These are phyloP conservation scores for Suillia variegata DNA, from an alignment of 2,888 invertebrate genomes.

Conservation along the genomic window DNA sequence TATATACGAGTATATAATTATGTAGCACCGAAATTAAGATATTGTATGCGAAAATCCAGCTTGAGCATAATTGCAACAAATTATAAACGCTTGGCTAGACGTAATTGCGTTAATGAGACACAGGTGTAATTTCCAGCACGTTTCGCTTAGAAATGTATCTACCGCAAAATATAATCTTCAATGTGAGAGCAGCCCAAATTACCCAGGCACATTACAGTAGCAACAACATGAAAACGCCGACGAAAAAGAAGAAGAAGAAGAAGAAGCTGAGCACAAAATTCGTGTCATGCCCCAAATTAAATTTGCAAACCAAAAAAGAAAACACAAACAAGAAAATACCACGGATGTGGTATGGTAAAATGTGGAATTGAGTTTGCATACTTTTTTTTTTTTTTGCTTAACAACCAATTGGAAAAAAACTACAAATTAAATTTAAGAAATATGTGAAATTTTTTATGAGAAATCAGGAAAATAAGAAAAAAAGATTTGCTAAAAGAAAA, in stretches of 20 bases:
- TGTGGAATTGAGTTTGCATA: background rate
- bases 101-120: background rate
- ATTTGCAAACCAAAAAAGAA: background rate
- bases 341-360: constrained; percentile 1
- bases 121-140: constrained; percentile 10
- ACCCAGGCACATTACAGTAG: background rate
- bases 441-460: no score
- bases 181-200: background rate
- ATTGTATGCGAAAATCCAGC: no score
- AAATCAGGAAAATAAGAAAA: constrained; percentile 6
- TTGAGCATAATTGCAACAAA: background rate
- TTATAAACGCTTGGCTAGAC: constrained; percentile 4
- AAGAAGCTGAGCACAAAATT: constrained; percentile 4
- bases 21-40: no score
- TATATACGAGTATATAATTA: no score
- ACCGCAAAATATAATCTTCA: background rate
- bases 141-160: constrained; percentile 5
- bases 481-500: no score
- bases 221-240: background rate
- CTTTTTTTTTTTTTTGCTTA: background rate
- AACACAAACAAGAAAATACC: no score
- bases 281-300: constrained; percentile 16
- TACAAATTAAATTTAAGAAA: background rate
- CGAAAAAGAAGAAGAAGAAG: background rate
- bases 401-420: background rate